Base-by-base conservation (phyloP, 92 coral and sea anemone species). In the Meandrina meandrites region DNA sequence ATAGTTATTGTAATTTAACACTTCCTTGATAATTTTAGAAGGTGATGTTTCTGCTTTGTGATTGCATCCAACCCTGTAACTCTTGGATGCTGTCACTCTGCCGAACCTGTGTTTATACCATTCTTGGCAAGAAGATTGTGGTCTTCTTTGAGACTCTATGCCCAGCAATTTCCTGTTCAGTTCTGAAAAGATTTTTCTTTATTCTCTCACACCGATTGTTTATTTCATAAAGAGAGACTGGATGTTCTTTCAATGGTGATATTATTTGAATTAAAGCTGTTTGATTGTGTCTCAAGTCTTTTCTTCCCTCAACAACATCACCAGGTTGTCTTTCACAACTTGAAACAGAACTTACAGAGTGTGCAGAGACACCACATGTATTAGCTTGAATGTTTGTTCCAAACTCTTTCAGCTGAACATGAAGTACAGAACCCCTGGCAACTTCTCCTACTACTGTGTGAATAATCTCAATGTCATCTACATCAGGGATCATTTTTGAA, bases 401-500 rank as follows among this genome's bases (percentile, higher is more conserved):
- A 53, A 50, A 78, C n/a, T 51, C 81, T 53, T 78, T 78, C 9
- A 78, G 68, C 32, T 54, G 81, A 22, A 78, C 42, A 34, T 54
- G 81, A 78, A 51, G 64, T 53, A 22, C 69, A 18, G 81, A 51
- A 53, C 81, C 81, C 1, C 30, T 24, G 5, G 42, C 69, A 78
- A 54, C 81, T 17, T 78, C 68, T 51, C 81, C 42, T 3, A 78
- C 81, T 53, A 32, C 28, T 51, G 81, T 51, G 68, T 47, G 68
- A 27, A 31, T 27, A 32, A 75, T 15, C 0, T 0, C 30, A 37
- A 75, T 75, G 22, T 40, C 16, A 42, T 19, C 11, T 5, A 22
- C 60, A 62, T 91, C 68, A 68, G 94, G 92, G 53, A 83, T 88
- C 90, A 84, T 91, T 76, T 88, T 91, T 16, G 21, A 86, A 80